Conservation (phyloP, 92 coral and sea anemone genomes). For the Parazoanthus swiftii region DNA sequence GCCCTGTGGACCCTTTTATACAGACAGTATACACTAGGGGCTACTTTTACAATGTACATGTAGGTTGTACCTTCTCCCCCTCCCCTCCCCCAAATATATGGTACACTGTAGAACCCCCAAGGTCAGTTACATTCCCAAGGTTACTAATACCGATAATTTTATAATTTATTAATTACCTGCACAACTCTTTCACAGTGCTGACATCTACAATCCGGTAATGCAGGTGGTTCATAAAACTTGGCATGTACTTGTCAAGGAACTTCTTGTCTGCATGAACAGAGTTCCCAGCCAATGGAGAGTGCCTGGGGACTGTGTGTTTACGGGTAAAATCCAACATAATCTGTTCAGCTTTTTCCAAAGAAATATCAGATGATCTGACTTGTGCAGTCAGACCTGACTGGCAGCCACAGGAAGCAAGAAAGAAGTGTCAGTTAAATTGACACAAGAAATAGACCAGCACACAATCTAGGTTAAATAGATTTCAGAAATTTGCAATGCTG, state of each 20-base stretch:
- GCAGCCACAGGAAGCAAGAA: not conserved
- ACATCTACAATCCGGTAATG: slow-evolving; percentile 97
- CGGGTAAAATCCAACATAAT: slow-evolving; percentile 76
- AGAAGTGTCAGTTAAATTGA: not conserved
- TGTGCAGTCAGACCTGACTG: slow-evolving; percentile 95
- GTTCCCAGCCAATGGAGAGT: slow-evolving; percentile 91
- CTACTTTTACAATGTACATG: no score
- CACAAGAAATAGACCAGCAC: not conserved
- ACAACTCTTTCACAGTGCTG: slow-evolving; percentile 89
- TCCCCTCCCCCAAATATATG: no score
- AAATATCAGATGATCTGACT: slow-evolving; percentile 75
- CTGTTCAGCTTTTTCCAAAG: slow-evolving; percentile 71
- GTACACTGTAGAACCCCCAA: no score
- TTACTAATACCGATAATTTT: not conserved
- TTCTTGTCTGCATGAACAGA: slow-evolving; percentile 90
- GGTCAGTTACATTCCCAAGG: no score
- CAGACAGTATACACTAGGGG: no score
- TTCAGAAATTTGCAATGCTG: no score
- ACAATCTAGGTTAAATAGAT: no score
- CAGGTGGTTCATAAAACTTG: slow-evolving; percentile 81
- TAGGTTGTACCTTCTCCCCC: no score
- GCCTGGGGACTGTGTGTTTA: slow-evolving; percentile 59
- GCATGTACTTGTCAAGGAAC: slow-evolving; percentile 92
- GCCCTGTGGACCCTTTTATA: no score
- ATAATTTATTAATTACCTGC: slow-evolving; percentile 65